Evolutionary conservation across 1,140 invertebrate genomes (phyloP), one percentile per base, ranked within the genome.

Genomic region (Bilobella aurantiaca): DNA sequence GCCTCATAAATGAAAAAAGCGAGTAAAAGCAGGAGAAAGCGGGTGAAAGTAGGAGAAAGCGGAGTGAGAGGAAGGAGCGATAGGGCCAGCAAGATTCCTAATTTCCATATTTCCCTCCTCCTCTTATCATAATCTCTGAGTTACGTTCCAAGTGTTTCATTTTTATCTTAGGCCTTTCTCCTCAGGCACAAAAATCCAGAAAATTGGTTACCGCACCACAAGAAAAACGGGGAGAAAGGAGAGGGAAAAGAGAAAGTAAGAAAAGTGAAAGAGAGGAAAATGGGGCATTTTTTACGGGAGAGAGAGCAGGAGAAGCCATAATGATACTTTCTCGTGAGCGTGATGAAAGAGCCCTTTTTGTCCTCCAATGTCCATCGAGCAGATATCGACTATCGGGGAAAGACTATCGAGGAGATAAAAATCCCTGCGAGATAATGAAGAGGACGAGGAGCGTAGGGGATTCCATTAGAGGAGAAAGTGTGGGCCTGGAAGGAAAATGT

Each of bases 71-170:
- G 34, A 12, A 42, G 34, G 34, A 42, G 34, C 34, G n/a, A n/a
- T n/a, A n/a, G n/a, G n/a, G n/a, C n/a, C n/a, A n/a, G n/a, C 34
- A 18, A 42, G 34, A 23, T 23, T 23, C 49, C 49, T 23, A 53
- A 53, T 53, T 53, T 53, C 49, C 49, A 53, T 53, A 53, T 53
- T 53, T 53, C 25, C 25, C 49, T 23, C n/a, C n/a, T 53, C 49
- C 25, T 53, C 25, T 53, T 53, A 53, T 53, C 49, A 53, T 53
- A 53, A 53, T 53, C 49, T 53, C 8, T 53, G 49, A 53, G 23
- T 18, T 53, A 53, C 23, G 49, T 53, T 53, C 23, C 21, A 53
- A 53, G 49, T 16, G 23, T 16, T 53, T 42, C 18, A 8, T 42
- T 42, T 42, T 42, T 42, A n/a, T n/a, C n/a, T n/a, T n/a, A n/a